phyloP scores from a whole-genome alignment of 2,797 vertebrate genomes.

The Smutsia temminckii region DNA sequence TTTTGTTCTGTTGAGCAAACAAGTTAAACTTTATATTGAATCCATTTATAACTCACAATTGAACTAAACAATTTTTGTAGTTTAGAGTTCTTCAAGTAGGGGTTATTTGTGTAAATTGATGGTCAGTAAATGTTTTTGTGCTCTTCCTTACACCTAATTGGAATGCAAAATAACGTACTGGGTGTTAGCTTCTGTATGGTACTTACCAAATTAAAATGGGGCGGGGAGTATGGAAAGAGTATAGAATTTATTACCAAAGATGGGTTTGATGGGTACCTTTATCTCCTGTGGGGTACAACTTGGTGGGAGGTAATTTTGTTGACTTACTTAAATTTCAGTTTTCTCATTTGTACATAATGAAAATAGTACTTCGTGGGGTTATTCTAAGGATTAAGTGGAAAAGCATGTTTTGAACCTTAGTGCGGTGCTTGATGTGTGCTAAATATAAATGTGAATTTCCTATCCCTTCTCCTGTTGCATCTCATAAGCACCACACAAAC shows the following conservation, averaged over 20 bases:
- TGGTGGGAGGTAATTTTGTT: not conserved
- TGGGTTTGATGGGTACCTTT: not conserved
- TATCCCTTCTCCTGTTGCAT: not conserved
- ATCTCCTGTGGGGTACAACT: not conserved
- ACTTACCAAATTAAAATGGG: not conserved
- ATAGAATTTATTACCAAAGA: not conserved
- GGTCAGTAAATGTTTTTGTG: constrained; percentile 11
- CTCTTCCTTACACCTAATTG: constrained; percentile 17
- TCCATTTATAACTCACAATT: not conserved
- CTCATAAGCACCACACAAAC: not conserved
- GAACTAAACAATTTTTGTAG: constrained; percentile 42
- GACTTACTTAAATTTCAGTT: not conserved
- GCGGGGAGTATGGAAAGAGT: not conserved
- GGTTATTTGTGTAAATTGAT: constrained; percentile 7
- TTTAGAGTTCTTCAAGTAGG: constrained; percentile 4
- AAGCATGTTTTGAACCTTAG: not conserved
- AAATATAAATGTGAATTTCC: not conserved
- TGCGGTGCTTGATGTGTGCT: not conserved
- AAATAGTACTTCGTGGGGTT: not conserved
- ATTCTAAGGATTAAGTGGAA: not conserved
- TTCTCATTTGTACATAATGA: constrained; percentile 13
- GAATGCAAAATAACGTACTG: not conserved
- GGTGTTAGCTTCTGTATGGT: not conserved
- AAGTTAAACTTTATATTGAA: constrained; percentile 39
- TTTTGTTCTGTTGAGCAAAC: constrained; percentile 21